Conservation (phyloP, 2,888 invertebrate genomes). For the Lepas anatifera region DNA sequence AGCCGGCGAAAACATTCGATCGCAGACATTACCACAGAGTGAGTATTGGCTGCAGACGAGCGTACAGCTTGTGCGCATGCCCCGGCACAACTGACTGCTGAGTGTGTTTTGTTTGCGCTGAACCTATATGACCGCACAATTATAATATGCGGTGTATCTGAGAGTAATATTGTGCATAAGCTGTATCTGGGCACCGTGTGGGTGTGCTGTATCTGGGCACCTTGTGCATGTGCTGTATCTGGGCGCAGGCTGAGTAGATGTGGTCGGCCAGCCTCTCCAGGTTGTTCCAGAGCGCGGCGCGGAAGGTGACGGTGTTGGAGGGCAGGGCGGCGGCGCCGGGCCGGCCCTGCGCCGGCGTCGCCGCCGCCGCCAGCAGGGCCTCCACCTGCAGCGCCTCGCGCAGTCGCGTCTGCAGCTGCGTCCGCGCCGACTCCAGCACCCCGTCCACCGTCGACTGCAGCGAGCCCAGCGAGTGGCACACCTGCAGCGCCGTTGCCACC, state of each 20-base stretch:
- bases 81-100: too few species aligned
- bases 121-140: too few species aligned
- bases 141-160: too few species aligned
- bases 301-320: slow-evolving; percentile 32
- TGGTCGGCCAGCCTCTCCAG: slow-evolving; percentile 73
- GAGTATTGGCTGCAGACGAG: too few species aligned
- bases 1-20: too few species aligned
- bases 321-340: neutral
- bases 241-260: slow-evolving; percentile 34
- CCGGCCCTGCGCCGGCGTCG: neutral
- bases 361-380: neutral
- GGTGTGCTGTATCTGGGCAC: too few species aligned
- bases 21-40: too few species aligned
- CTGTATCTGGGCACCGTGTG: too few species aligned
- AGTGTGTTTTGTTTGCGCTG: too few species aligned
- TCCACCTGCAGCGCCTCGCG: slow-evolving; percentile 7
- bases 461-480: slow-evolving; percentile 45
- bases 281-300: slow-evolving; percentile 70
- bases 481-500: slow-evolving; percentile 49
- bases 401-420: slow-evolving; percentile 17
- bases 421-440: slow-evolving; percentile 17
- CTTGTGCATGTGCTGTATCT: slow-evolving; percentile 32
- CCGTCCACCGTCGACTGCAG: slow-evolving; percentile 35
- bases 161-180: too few species aligned
- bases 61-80: too few species aligned